Percentiles rank a stretch among this genome's conserved stretches.
Conservation (phyloP, 2,888 invertebrate species). For the Cancer borealis region DNA sequence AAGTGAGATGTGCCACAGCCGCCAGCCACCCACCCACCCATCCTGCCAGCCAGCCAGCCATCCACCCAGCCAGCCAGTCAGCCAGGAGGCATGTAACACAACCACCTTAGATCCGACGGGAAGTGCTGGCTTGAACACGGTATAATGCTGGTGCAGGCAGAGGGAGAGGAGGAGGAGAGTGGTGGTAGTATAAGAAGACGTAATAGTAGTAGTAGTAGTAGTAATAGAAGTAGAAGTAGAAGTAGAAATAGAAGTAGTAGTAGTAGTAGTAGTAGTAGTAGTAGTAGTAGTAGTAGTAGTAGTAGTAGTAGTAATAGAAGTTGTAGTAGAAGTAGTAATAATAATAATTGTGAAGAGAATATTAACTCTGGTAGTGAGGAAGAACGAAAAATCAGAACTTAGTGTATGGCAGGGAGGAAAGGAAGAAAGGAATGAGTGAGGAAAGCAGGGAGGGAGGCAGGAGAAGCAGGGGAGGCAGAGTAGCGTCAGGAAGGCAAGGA, state of each 20-base stretch:
- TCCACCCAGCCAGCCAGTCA: too few relatives aligned
- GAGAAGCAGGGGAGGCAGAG: neutral
- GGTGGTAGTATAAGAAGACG: neutral
- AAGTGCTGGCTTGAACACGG: too few relatives aligned
- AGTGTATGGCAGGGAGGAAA: neutral
- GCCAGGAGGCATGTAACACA: too few relatives aligned
- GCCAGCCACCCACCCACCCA: too few relatives aligned
- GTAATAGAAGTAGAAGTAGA: neutral
- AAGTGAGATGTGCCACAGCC: too few relatives aligned
- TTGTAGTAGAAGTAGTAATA: neutral
- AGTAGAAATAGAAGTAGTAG: neutral
- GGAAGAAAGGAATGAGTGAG: neutral
- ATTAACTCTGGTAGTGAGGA: neutral
- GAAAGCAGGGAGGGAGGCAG: neutral
- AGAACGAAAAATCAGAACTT: neutral
- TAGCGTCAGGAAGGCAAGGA: neutral
- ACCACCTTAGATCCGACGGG: too few relatives aligned
- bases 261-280: neutral
- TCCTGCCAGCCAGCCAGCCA: too few relatives aligned
- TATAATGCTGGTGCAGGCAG: neutral
- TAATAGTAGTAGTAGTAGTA: conserved; percentile 23
- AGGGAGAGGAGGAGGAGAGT: neutral
- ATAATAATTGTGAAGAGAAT: neutral
- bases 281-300: neutral
- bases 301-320: neutral